Evolutionary conservation across 1,140 invertebrate genomes (phyloP).

Genomic region (Drosophila ananassae): DNA sequence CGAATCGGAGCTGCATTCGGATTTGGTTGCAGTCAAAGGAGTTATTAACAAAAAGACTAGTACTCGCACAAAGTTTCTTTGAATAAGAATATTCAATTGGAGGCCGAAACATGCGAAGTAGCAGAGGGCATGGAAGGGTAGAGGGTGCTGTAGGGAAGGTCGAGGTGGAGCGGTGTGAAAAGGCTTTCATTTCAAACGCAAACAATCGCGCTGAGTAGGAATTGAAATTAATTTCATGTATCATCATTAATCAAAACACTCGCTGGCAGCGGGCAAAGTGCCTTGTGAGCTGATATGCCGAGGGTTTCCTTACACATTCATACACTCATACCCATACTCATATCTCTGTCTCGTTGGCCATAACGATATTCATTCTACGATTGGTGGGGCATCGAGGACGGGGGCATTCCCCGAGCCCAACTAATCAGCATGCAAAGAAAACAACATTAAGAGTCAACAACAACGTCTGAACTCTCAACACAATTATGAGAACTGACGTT

Average conservation of each 20-base stretch:
- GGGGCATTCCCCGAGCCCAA: slow-evolving; percentile 73
- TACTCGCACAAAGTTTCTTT: slow-evolving; percentile 39
- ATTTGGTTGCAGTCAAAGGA: slow-evolving; percentile 60
- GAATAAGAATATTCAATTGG: slow-evolving; percentile 37
- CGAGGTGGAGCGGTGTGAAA: slow-evolving; percentile 64
- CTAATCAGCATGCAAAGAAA: slow-evolving; percentile 82
- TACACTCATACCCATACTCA: neutral
- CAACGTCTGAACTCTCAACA: slow-evolving; percentile 77
- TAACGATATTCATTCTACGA: slow-evolving; percentile 79
- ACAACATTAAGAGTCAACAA: slow-evolving; percentile 82
- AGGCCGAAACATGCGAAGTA: slow-evolving; percentile 7
- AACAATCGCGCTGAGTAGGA: slow-evolving; percentile 74
- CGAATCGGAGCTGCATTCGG: slow-evolving; percentile 13
- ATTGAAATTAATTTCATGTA: slow-evolving; percentile 83
- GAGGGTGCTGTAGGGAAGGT: neutral
- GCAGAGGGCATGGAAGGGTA: too few relatives aligned
- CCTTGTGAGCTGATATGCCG: slow-evolving; percentile 48
- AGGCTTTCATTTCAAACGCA: slow-evolving; percentile 80
- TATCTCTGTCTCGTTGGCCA: slow-evolving; percentile 37
- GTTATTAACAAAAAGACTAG: slow-evolving; percentile 69
- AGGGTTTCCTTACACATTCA: slow-evolving; percentile 44
- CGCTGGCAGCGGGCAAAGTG: slow-evolving; percentile 55
- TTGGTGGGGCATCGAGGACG: slow-evolving; percentile 34
- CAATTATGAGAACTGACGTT: slow-evolving; percentile 82
- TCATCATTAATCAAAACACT: slow-evolving; percentile 83